Evolutionary conservation across 2,797 vertebrate genomes (phyloP).

Genomic region (Bufotes viridis): DNA sequence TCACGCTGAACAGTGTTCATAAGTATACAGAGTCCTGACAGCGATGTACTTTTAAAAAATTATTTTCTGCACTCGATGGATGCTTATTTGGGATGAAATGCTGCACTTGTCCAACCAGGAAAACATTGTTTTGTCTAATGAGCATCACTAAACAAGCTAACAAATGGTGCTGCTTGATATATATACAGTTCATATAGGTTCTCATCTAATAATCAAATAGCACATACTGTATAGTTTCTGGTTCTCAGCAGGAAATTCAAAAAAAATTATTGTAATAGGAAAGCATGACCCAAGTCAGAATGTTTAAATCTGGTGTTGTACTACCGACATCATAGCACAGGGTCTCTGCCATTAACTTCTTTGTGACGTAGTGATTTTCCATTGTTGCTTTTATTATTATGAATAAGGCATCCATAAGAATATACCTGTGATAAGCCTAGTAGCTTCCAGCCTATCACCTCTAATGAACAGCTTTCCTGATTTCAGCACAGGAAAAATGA

Average conservation of each 20-base stretch:
- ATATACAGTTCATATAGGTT: background rate
- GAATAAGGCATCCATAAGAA: too few relatives aligned
- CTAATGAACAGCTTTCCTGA: too few relatives aligned
- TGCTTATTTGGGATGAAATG: slow-evolving; percentile 4
- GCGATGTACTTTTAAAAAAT: background rate
- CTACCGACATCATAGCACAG: too few relatives aligned
- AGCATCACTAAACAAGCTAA: background rate
- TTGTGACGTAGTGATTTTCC: too few relatives aligned
- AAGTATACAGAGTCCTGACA: slow-evolving; percentile 13
- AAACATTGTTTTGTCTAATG: slow-evolving; percentile 34
- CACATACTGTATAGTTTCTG: background rate
- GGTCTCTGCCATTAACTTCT: too few relatives aligned
- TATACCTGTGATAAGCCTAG: too few relatives aligned
- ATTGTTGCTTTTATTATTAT: too few relatives aligned
- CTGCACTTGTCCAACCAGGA: slow-evolving; percentile 23
- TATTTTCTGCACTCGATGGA: slow-evolving; percentile 3
- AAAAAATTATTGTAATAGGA: background rate
- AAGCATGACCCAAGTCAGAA: background rate
- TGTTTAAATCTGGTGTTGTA: too few relatives aligned
- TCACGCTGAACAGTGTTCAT: background rate
- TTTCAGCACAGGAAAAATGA: too few relatives aligned
- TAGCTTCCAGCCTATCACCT: too few relatives aligned
- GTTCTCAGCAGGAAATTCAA: too few relatives aligned
- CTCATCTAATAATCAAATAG: background rate
- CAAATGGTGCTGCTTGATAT: background rate